Evolutionary conservation across 2,888 invertebrate species (phyloP), one percentile per base, ranked within the genome.

Genomic region (Drosophila mulleri): DNA sequence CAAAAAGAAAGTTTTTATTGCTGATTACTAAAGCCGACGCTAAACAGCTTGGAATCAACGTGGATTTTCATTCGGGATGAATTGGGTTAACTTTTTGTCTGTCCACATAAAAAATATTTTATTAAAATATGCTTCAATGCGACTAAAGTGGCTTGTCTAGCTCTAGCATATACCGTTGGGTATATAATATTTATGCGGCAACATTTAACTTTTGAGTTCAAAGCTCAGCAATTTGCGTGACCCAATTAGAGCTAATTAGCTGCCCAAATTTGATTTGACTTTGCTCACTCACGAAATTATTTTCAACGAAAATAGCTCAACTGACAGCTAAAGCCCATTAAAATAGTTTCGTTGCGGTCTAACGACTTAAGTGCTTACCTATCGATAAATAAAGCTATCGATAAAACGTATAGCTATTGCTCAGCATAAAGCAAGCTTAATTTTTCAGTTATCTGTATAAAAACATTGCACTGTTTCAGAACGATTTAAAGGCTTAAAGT

Each of bases 1-100:
- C 67, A 35, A 35, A 48, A 62, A 72, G 73, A 69, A 80, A 77
- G 73, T 77, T 79, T 78, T 72, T 80, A 68, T 79, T 77, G 73
- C 78, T 73, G 73, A 76, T 79, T 80, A 78, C 67, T 35, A 70
- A 72, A 70, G 59, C 47, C 72, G 54, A 52, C 54, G 39, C 47
- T 20, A 54, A 67, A 48, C 67, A 57, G 54, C 61, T 67, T 60
- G 48, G 54, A 41, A 63, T 63, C 60, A 60, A 53, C 9, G 39
- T 39, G 58, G 39, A 61, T 63, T 54, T 35, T 20, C 29, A n/a
- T 23, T 45, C 18, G 45, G 56, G 37, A 42, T 39, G 50, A 77
- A 75, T 79, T 71, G 67, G 65, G 58, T 41, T 47, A 75, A 54
- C 60, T 64, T 74, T 50, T 29, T 14, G 47, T 58, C 41, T 56